phyloP scores from a whole-genome alignment of 2,888 invertebrate species.

The Coenonympha glycerion region DNA sequence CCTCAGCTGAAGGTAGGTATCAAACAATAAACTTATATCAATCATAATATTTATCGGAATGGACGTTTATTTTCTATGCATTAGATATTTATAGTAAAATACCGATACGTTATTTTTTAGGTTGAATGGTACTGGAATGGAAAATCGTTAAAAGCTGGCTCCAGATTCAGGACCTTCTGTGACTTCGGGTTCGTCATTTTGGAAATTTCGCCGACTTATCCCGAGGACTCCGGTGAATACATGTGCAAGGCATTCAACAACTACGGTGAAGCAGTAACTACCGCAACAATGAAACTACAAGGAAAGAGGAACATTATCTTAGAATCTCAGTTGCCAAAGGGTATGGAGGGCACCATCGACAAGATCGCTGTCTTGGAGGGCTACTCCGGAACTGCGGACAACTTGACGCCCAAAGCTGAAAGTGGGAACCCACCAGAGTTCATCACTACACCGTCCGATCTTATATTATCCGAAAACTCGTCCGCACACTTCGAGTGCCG shows the following conservation, averaged over 20 bases:
- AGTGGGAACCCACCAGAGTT: conserved; percentile 93
- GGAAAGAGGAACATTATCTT: conserved; percentile 93
- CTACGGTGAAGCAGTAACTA: conserved; percentile 93
- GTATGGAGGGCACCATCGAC: conserved; percentile 95
- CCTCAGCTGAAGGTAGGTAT: conserved; percentile 84
- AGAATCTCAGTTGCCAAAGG: conserved; percentile 93
- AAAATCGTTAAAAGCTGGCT: conserved; percentile 89
- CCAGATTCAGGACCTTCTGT: conserved; percentile 96
- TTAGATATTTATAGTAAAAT: too few species aligned
- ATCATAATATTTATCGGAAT: not conserved
- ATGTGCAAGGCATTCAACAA: conserved; percentile 91
- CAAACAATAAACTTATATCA: not conserved
- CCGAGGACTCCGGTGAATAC: conserved; percentile 96
- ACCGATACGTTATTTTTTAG: conserved; percentile 61
- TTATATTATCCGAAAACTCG: conserved; percentile 88
- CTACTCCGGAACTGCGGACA: conserved; percentile 81
- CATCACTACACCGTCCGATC: conserved; percentile 89
- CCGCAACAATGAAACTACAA: conserved; percentile 90
- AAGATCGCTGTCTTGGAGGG: conserved; percentile 95
- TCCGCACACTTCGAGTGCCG: conserved; percentile 95
- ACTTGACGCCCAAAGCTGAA: conserved; percentile 84
- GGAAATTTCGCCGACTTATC: conserved; percentile 97
- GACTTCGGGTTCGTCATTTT: conserved; percentile 98
- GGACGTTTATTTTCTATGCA: not conserved
- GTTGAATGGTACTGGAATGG: conserved; percentile 98